These are phyloP conservation scores for Aldabrachelys gigantea DNA, from an alignment of 2,113 vertebrate species.

Conservation along the genomic window DNA sequence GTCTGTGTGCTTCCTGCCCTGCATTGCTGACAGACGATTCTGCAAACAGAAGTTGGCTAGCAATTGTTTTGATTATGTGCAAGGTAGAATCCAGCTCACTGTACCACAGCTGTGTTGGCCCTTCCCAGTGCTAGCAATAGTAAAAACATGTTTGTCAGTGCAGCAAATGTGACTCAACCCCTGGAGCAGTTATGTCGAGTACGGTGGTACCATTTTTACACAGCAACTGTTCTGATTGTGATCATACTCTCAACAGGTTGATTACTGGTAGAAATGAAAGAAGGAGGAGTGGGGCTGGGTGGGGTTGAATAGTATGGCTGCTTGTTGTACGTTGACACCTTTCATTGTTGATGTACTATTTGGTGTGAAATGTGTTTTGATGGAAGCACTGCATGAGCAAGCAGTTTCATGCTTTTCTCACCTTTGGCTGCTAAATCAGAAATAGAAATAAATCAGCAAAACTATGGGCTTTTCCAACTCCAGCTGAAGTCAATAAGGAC, in stretches of 20 bases:
- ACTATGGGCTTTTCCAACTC: not conserved
- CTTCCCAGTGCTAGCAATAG: not conserved
- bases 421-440: rapidly evolving
- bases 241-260: not conserved
- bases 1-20: rapidly evolving
- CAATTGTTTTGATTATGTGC: not conserved
- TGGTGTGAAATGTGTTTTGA: not conserved
- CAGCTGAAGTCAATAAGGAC: no score
- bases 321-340: not conserved
- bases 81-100: no score
- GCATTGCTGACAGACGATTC: not conserved
- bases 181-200: not conserved
- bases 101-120: not conserved
- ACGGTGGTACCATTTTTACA: not conserved
- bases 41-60: not conserved
- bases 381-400: not conserved
- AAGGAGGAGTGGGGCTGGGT: rapidly evolving
- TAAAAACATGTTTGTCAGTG: not conserved
- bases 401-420: rapidly evolving
- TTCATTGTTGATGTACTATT: not conserved
- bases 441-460: no score
- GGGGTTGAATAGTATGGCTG: rapidly evolving
- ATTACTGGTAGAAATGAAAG: no score
- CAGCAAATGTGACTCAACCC: not conserved
- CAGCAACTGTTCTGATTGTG: not conserved